Conservation (phyloP, 2,113 vertebrate species). For the Camelus bactrianus region DNA sequence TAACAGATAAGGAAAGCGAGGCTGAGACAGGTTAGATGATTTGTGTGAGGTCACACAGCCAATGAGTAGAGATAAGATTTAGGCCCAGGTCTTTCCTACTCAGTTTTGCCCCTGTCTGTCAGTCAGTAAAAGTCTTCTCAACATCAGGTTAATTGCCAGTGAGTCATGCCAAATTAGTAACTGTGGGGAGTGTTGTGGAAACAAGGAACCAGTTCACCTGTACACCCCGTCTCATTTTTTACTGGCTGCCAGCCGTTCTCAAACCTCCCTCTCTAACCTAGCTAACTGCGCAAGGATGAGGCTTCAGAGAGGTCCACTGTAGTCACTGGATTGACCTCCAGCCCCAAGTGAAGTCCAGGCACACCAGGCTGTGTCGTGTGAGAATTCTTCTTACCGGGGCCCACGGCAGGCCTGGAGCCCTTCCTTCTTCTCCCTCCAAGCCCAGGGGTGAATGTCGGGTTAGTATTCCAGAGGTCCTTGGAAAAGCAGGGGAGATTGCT, state of each 20-base stretch:
- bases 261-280: neutral
- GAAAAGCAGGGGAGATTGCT: neutral
- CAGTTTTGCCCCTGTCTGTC: neutral
- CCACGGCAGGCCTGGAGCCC: neutral
- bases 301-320: neutral
- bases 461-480: neutral
- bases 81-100: neutral
- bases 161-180: neutral
- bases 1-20: neutral
- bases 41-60: neutral
- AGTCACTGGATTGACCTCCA: neutral
- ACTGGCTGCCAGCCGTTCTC: neutral
- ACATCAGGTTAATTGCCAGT: neutral
- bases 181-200: neutral
- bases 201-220: neutral
- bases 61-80: neutral
- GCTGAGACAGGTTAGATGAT: neutral
- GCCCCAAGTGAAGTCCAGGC: neutral
- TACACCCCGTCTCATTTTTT: neutral
- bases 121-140: neutral
- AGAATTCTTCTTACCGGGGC: neutral
- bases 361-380: neutral
- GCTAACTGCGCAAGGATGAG: neutral
- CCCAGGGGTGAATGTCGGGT: neutral
- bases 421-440: neutral